phyloP scores from a whole-genome alignment of 2,888 invertebrate genomes.

The Slavum lentiscoides region DNA sequence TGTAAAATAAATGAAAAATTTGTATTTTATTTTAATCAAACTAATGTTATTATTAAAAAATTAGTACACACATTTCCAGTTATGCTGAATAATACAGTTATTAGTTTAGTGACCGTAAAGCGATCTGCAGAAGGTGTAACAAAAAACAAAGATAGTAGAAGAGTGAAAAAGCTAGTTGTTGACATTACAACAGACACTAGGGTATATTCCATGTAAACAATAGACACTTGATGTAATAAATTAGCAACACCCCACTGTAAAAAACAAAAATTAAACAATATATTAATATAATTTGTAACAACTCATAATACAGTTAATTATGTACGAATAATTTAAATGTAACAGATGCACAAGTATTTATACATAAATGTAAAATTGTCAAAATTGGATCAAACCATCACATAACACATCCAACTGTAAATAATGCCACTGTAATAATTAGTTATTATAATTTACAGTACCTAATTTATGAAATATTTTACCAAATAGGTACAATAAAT shows the following conservation, averaged over 20 bases:
- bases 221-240: conserved; percentile 49
- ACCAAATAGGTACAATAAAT: background rate
- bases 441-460: too few relatives aligned
- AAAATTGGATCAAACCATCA: too few relatives aligned
- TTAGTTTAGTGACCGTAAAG: conserved; percentile 42
- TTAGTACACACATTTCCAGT: conserved; percentile 49
- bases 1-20: background rate
- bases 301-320: background rate
- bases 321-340: too few relatives aligned
- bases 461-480: too few relatives aligned
- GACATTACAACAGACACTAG: conserved; percentile 43
- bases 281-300: conserved; percentile 16
- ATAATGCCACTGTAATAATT: too few relatives aligned
- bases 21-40: conserved; percentile 27
- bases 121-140: conserved; percentile 48
- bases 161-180: conserved; percentile 49
- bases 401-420: too few relatives aligned
- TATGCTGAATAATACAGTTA: conserved; percentile 48
- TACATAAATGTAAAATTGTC: too few relatives aligned
- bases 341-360: too few relatives aligned
- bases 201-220: conserved; percentile 51
- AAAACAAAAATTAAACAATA: conserved; percentile 20
- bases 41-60: conserved; percentile 16
- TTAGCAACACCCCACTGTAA: conserved; percentile 51
- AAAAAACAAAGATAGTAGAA: conserved; percentile 46